Conservation (phyloP, 2,797 vertebrate genomes). For the Rhinogobio ventralis region DNA sequence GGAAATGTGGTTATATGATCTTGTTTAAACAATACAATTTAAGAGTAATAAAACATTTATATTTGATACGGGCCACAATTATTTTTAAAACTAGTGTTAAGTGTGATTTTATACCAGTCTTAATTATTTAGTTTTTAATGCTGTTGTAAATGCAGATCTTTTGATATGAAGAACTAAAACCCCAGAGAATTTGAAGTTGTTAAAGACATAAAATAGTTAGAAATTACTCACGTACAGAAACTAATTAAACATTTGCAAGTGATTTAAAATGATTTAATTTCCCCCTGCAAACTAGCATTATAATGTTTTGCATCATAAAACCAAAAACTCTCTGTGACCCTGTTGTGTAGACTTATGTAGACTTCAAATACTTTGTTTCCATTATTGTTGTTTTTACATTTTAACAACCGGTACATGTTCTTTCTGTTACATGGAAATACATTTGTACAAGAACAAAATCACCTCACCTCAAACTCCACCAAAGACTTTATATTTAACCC, state of each 20-base stretch:
- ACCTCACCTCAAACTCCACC: no score
- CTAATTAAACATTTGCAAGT: background rate
- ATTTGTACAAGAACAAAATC: background rate
- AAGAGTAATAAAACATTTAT: background rate
- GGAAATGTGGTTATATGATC: background rate
- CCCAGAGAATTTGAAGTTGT: background rate
- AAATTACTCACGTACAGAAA: background rate
- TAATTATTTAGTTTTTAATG: background rate
- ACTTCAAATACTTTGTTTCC: background rate
- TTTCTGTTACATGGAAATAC: background rate
- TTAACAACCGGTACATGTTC: background rate
- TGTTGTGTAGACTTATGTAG: background rate
- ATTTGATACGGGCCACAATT: background rate
- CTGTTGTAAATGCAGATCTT: background rate
- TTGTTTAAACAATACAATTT: background rate
- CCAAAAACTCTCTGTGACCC: background rate
- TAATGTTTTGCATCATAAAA: background rate
- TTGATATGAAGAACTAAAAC: background rate
- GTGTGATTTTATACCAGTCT: background rate
- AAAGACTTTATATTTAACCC: no score
- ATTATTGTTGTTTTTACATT: background rate
- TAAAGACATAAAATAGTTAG: background rate
- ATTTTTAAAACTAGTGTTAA: background rate
- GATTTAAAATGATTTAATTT: background rate
- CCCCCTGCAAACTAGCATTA: background rate